Conservation (phyloP, 2,797 vertebrate species). For the Sebastes kiyomatsui region DNA sequence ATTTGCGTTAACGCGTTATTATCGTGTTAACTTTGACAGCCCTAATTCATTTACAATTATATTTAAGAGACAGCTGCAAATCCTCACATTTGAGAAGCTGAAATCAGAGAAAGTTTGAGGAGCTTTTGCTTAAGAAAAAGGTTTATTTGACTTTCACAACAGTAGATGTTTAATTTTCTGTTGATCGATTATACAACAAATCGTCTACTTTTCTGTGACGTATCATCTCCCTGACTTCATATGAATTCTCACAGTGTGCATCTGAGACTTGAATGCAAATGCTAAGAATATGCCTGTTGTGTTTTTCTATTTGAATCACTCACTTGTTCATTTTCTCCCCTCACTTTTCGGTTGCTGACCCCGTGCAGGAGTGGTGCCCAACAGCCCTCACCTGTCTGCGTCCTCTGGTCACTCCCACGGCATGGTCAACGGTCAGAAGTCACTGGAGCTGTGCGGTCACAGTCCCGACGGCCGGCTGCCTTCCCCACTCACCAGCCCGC, state of each 20-base stretch:
- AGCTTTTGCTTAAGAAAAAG: not conserved
- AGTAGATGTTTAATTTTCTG: not conserved
- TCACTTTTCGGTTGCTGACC: not conserved
- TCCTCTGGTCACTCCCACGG: slow-evolving; percentile 88
- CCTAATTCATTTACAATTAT: not conserved
- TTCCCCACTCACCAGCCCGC: slow-evolving; percentile 92
- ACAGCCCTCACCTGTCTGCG: slow-evolving; percentile 90
- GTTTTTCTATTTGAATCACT: not conserved
- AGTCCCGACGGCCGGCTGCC: slow-evolving; percentile 90
- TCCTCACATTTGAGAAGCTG: not conserved
- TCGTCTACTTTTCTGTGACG: not conserved
- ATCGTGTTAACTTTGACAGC: too few species aligned
- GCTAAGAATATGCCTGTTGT: not conserved
- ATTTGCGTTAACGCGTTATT: too few species aligned
- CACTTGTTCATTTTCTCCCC: not conserved
- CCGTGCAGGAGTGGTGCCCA: slow-evolving; percentile 84
- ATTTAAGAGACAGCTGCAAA: not conserved
- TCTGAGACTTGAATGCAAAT: not conserved
- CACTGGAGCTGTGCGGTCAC: slow-evolving; percentile 86
- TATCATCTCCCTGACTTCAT: not conserved
- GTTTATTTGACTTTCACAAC: not conserved
- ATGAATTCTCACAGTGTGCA: not conserved
- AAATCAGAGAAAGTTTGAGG: not conserved
- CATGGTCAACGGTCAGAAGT: slow-evolving; percentile 85
- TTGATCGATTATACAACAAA: not conserved